These are phyloP conservation scores for Agriopis aurantiaria DNA, from an alignment of 2,888 invertebrate species.

Conservation along the genomic window DNA sequence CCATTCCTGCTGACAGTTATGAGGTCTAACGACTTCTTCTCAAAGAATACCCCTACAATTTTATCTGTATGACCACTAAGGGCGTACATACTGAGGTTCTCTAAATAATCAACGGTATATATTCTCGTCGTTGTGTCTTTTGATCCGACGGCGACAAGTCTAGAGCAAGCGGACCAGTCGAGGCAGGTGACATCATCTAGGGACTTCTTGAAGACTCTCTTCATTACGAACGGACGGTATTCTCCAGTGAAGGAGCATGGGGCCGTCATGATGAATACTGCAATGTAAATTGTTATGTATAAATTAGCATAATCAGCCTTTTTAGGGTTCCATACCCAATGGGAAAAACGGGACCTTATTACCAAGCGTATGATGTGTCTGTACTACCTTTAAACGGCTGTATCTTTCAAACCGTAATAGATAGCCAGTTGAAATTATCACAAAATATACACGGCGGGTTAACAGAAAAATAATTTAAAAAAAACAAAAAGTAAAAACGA, in stretches of 20 bases:
- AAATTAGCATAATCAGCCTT: neutral
- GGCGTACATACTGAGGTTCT: constrained; percentile 91
- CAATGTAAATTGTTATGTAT: constrained; percentile 51
- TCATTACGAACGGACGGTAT: constrained; percentile 95
- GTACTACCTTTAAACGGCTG: no score
- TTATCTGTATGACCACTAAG: constrained; percentile 94
- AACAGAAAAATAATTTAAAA: no score
- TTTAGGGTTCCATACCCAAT: no score
- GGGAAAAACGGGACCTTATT: no score
- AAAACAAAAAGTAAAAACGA: no score
- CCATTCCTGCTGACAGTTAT: constrained; percentile 94
- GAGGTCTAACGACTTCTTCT: constrained; percentile 93
- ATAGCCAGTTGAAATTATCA: no score
- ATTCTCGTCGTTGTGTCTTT: constrained; percentile 96
- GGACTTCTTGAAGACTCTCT: constrained; percentile 93
- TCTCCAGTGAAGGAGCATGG: constrained; percentile 93
- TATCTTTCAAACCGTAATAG: no score
- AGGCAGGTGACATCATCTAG: constrained; percentile 94
- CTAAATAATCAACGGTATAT: constrained; percentile 91
- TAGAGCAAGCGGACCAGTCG: constrained; percentile 97
- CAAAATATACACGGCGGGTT: no score
- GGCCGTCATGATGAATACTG: constrained; percentile 94
- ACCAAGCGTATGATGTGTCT: no score
- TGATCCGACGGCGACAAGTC: constrained; percentile 94
- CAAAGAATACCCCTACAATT: constrained; percentile 95